A percentile compares a stretch with the other conserved stretches of the same genome.
These are phyloP conservation scores for Masticophis lateralis DNA, from an alignment of 2,797 vertebrate genomes.

Conservation along the genomic window DNA sequence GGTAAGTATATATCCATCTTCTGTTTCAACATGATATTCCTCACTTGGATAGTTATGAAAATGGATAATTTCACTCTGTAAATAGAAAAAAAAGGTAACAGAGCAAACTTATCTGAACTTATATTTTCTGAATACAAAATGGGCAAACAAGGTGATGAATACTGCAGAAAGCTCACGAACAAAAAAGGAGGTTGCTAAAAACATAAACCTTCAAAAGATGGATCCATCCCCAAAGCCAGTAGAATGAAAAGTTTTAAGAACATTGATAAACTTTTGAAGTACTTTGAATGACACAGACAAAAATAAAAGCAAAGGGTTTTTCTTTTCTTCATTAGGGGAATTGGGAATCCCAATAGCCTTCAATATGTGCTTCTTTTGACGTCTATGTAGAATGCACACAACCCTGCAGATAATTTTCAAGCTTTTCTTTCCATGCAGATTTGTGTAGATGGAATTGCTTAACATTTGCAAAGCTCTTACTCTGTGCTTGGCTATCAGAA, in stretches of 20 bases:
- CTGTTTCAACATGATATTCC: conserved; percentile 82
- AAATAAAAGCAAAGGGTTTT: not conserved
- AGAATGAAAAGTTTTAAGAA: not conserved
- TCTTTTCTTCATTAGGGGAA: no score
- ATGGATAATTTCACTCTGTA: conserved; percentile 82
- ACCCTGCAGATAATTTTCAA: not conserved
- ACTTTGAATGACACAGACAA: not conserved
- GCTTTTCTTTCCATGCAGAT: not conserved
- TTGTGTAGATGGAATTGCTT: no score
- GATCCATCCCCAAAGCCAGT: not conserved
- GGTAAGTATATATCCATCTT: conserved; percentile 86
- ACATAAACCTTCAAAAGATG: not conserved
- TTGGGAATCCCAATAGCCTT: no score
- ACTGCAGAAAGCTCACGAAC: not conserved
- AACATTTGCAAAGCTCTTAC: no score
- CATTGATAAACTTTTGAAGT: not conserved
- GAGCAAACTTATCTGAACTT: not conserved
- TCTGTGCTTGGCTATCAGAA: not conserved
- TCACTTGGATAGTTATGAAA: conserved; percentile 84
- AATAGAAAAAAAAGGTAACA: not conserved
- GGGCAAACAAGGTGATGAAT: not conserved
- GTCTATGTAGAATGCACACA: no score
- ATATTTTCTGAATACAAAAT: not conserved
- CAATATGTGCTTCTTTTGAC: no score
- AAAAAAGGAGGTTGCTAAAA: not conserved